Conservation (phyloP, 2,888 invertebrate genomes). For the Cristatella mucedo region DNA sequence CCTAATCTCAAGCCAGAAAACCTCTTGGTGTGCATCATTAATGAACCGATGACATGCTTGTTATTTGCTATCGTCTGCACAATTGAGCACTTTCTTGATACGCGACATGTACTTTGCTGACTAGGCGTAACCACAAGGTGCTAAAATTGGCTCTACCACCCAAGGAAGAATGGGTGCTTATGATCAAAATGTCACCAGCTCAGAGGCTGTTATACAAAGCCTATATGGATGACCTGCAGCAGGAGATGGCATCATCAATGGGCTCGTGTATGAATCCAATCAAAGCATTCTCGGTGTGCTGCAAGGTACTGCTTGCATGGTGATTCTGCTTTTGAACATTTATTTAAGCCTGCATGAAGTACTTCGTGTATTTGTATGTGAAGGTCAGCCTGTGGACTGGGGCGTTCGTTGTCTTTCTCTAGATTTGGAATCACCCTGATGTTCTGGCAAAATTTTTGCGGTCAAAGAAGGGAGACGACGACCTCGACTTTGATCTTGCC, state of each 20-base stretch:
- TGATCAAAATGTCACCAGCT: slow-evolving; percentile 72
- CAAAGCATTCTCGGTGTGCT: slow-evolving; percentile 93
- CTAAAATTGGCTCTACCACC: slow-evolving; percentile 77
- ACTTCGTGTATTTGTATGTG: too few species aligned
- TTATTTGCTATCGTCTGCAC: too few species aligned
- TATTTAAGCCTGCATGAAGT: too few species aligned
- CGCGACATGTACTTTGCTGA: too few species aligned
- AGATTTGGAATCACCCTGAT: slow-evolving; percentile 44
- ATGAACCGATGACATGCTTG: too few species aligned
- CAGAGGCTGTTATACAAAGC: slow-evolving; percentile 77
- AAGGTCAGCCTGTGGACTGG: too few species aligned
- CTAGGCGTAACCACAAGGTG: slow-evolving; percentile 73
- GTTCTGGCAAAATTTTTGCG: slow-evolving; percentile 32
- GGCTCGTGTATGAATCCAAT: slow-evolving; percentile 63
- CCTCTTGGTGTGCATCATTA: too few species aligned
- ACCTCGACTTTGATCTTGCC: slow-evolving; percentile 30
- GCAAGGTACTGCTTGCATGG: slow-evolving; percentile 50
- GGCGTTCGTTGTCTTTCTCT: slow-evolving; percentile 11
- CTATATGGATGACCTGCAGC: slow-evolving; percentile 57
- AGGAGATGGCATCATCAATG: slow-evolving; percentile 11
- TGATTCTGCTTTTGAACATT: too few species aligned
- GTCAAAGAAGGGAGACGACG: slow-evolving; percentile 30
- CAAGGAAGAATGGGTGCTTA: slow-evolving; percentile 82
- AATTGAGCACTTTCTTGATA: too few species aligned
- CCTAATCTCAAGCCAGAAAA: too few species aligned